Evolutionary conservation across 2,888 invertebrate genomes (phyloP).

Genomic region (Steinernema hermaphroditum): DNA sequence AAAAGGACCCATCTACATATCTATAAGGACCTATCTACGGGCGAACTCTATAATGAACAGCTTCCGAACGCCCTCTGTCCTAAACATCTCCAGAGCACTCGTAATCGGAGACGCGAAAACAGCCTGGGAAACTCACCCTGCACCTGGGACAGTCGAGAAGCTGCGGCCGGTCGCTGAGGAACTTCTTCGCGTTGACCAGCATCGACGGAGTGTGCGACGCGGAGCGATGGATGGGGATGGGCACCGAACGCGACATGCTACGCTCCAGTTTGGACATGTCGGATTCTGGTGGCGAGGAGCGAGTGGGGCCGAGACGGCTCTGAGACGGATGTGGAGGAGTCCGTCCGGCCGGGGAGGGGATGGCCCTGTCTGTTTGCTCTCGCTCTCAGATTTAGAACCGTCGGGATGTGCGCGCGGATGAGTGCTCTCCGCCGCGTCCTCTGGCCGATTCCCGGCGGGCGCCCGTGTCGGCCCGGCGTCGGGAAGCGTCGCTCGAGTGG

Average conservation of each 20-base stretch:
- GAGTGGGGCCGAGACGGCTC: background rate
- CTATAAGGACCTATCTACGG: too few species aligned
- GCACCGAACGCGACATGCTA: constrained; percentile 34
- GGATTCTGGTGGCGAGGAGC: background rate
- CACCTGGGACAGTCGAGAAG: constrained; percentile 63
- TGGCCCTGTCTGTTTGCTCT: constrained; percentile 18
- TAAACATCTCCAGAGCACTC: background rate
- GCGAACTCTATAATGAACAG: too few species aligned
- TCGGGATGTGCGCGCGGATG: constrained; percentile 30
- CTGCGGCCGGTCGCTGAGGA: constrained; percentile 62
- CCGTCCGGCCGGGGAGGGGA: background rate
- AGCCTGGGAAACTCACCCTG: constrained; percentile 45
- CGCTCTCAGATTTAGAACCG: constrained; percentile 28
- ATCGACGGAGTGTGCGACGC: constrained; percentile 63
- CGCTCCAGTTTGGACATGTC: constrained; percentile 21
- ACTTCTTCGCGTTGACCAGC: constrained; percentile 65
- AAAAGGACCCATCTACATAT: too few species aligned
- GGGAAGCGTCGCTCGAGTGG: background rate
- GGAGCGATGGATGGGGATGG: constrained; percentile 51
- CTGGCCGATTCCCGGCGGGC: constrained; percentile 1
- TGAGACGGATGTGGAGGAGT: background rate
- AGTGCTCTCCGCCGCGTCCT: constrained; percentile 2
- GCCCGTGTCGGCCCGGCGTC: background rate
- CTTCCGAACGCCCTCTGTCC: too few species aligned
- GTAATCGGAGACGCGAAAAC: background rate